Evolutionary conservation across 2,888 invertebrate genomes (phyloP).

Genomic region (Caenorhabditis sp.): DNA sequence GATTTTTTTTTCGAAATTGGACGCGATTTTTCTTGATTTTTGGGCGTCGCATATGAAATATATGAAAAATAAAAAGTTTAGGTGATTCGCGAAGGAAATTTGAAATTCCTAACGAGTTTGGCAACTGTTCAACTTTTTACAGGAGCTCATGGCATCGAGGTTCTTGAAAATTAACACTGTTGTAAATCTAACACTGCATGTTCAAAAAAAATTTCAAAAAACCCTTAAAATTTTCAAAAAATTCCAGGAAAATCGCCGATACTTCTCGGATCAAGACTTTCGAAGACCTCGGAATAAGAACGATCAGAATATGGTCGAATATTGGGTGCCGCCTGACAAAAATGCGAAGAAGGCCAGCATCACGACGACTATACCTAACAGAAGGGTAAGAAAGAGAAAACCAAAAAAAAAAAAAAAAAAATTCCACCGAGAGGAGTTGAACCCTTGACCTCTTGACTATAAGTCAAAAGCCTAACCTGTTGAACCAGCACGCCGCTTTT

Average conservation of each 20-base stretch:
- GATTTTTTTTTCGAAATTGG: no score
- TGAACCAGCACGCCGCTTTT: neutral
- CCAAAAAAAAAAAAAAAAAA: neutral
- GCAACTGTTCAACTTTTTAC: conserved; percentile 36
- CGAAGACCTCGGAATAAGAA: conserved; percentile 31
- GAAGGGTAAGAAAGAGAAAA: neutral
- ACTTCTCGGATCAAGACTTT: conserved; percentile 34
- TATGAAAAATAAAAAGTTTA: conserved; percentile 2
- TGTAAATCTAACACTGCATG: conserved; percentile 1
- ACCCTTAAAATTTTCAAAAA: neutral
- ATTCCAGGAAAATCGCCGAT: conserved; percentile 33
- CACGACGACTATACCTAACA: neutral
- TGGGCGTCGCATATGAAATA: neutral
- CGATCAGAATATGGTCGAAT: conserved; percentile 43
- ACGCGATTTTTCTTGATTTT: neutral
- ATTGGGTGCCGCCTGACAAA: conserved; percentile 50
- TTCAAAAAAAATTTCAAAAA: neutral
- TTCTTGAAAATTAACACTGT: neutral
- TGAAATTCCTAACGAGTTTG: conserved; percentile 33
- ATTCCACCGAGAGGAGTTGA: no score
- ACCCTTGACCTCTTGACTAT: no score
- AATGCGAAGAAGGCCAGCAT: neutral
- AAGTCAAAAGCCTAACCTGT: no score
- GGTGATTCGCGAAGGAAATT: conserved; percentile 39
- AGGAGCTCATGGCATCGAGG: conserved; percentile 11